These are phyloP conservation scores for Lissonota sp. DNA, from an alignment of 2,888 invertebrate genomes.

Conservation along the genomic window DNA sequence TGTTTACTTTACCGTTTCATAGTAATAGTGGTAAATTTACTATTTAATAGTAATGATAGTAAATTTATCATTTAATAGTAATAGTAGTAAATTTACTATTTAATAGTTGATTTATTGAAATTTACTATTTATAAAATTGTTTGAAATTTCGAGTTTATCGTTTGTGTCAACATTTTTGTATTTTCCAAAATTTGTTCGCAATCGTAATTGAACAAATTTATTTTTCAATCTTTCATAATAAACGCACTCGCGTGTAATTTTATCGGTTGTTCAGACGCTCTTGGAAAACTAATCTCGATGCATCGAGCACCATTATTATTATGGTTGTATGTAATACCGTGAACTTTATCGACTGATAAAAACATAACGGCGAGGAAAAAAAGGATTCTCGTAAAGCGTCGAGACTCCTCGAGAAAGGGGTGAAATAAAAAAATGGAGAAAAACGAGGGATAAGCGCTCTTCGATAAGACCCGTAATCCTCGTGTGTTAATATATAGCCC, in stretches of 20 bases:
- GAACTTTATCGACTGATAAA: constrained; percentile 34
- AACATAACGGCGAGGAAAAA: neutral
- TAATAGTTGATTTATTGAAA: too few species aligned
- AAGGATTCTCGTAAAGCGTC: constrained; percentile 11
- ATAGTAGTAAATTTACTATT: too few species aligned
- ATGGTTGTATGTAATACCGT: neutral
- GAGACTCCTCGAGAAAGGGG: constrained; percentile 7
- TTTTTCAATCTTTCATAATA: neutral
- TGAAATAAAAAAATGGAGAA: neutral
- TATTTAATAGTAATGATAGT: too few species aligned
- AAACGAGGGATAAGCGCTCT: neutral
- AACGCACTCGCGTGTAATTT: constrained; percentile 7
- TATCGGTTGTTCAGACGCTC: constrained; percentile 17
- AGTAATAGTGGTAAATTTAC: too few species aligned
- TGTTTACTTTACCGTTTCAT: too few species aligned
- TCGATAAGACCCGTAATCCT: constrained; percentile 43
- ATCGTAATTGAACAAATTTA: too few species aligned
- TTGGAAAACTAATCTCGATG: constrained; percentile 5
- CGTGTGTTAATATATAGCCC: constrained; percentile 24
- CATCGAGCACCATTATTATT: constrained; percentile 10
- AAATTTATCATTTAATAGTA: too few species aligned
- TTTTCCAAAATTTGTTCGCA: too few species aligned
- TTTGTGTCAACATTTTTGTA: too few species aligned
- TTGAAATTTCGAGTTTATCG: too few species aligned
- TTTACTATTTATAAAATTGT: too few species aligned